Percentiles rank a stretch among this genome's conserved stretches.
Evolutionary conservation across 2,888 invertebrate species (phyloP).

Genomic region (Xiphydria camelus): DNA sequence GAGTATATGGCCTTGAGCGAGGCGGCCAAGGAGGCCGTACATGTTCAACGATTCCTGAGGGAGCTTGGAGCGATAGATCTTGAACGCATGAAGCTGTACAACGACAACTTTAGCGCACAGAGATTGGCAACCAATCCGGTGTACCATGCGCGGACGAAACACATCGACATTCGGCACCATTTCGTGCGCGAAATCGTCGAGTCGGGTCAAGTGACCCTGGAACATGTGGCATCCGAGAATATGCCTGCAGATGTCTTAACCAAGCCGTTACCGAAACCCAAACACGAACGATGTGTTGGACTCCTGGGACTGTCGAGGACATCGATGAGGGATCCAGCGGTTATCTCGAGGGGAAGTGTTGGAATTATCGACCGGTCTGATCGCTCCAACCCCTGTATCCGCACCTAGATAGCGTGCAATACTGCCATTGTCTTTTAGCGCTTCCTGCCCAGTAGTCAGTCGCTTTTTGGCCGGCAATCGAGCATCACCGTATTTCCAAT

Average conservation of each 20-base stretch:
- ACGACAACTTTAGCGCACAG: constrained; percentile 14
- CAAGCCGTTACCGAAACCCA: constrained; percentile 10
- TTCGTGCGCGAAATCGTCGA: constrained; percentile 16
- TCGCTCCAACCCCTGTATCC: too few species aligned
- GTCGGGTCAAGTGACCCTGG: constrained; percentile 4
- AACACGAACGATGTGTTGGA: constrained; percentile 2
- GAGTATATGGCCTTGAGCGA: too few species aligned
- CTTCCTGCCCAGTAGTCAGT: too few species aligned
- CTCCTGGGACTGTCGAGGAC: constrained; percentile 10
- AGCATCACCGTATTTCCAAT: too few species aligned
- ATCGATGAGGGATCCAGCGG: too few species aligned
- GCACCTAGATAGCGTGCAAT: too few species aligned
- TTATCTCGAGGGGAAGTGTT: too few species aligned
- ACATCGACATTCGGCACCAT: constrained; percentile 20
- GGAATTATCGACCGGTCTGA: too few species aligned
- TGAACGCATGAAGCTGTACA: background rate
- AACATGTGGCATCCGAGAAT: constrained; percentile 7
- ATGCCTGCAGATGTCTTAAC: constrained; percentile 19
- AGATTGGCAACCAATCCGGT: constrained; percentile 14
- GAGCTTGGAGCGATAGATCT: constrained; percentile 3
- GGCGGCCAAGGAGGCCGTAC: constrained; percentile 4
- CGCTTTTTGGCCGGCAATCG: too few species aligned
- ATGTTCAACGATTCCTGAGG: constrained; percentile 2
- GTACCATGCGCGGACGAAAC: constrained; percentile 19
- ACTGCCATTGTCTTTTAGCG: too few species aligned